These are phyloP conservation scores for Alouatta palliata DNA, from an alignment of 2,113 vertebrate genomes.

Conservation along the genomic window DNA sequence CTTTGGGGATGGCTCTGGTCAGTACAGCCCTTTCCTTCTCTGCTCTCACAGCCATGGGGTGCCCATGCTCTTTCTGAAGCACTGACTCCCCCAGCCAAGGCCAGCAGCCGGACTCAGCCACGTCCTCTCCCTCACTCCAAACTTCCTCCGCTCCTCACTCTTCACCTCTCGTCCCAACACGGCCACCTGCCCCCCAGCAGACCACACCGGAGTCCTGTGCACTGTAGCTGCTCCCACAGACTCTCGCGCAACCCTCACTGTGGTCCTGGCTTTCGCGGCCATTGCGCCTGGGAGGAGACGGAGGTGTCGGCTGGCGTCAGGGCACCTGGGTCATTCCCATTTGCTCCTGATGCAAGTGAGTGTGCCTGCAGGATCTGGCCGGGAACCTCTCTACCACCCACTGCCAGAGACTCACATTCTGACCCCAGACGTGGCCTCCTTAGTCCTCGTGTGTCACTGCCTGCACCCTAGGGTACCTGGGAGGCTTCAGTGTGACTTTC, in stretches of 20 bases:
- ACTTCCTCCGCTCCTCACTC: background rate
- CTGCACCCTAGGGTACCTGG: background rate
- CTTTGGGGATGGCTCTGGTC: background rate
- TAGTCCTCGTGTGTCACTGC: too few species aligned
- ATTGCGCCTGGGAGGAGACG: too few species aligned
- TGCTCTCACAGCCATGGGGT: background rate
- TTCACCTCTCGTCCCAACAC: rapidly evolving
- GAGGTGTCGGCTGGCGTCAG: background rate
- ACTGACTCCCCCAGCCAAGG: too few species aligned
- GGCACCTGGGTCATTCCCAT: background rate
- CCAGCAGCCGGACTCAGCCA: background rate
- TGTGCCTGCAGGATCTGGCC: background rate
- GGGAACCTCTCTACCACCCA: too few species aligned
- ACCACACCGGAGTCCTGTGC: background rate
- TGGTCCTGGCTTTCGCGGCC: background rate
- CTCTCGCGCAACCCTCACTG: background rate
- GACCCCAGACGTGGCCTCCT: too few species aligned
- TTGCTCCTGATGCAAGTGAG: background rate
- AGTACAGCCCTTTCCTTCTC: background rate
- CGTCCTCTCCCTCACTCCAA: background rate
- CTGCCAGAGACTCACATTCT: background rate
- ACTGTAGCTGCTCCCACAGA: background rate
- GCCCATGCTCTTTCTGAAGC: background rate
- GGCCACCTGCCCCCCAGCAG: background rate
- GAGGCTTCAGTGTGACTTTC: background rate